These are phyloP conservation scores for Atlantisia rogersi DNA, from an alignment of 2,113 vertebrate species.

Conservation along the genomic window DNA sequence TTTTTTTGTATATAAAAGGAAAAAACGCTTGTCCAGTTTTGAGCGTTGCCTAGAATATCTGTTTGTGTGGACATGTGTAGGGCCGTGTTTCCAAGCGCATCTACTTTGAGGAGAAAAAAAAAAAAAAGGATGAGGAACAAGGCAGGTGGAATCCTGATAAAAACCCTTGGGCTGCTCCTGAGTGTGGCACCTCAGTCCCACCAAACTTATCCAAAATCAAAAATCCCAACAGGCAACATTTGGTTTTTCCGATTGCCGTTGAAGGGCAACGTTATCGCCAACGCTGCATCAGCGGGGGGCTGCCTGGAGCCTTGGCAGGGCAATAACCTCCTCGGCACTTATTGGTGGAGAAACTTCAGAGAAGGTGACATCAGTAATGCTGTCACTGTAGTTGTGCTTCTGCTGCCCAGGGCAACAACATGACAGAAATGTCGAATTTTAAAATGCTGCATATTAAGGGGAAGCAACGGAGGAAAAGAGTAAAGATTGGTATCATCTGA, in stretches of 20 bases:
- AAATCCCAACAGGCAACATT: not conserved
- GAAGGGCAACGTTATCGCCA: not conserved
- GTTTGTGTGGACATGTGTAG: not conserved
- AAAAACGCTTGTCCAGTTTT: not conserved
- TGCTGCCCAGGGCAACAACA: conserved; percentile 3
- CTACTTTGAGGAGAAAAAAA: not conserved
- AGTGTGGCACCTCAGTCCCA: not conserved
- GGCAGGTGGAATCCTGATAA: not conserved
- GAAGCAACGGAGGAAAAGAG: not conserved
- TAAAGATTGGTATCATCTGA: not conserved
- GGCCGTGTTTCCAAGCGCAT: not conserved
- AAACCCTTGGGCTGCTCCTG: not conserved
- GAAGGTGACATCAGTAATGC: not conserved
- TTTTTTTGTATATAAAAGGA: not conserved
- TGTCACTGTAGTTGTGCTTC: not conserved
- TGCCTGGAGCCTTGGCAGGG: not conserved
- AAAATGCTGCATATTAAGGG: not conserved
- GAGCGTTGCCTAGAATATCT: not conserved
- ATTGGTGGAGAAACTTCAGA: not conserved
- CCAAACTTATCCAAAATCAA: not conserved
- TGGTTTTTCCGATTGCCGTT: rapidly evolving
- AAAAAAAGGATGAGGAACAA: not conserved
- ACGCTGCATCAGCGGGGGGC: not conserved
- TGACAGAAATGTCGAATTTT: conserved; percentile 8
- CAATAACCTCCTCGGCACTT: not conserved